Percentiles rank a stretch among this genome's conserved stretches.
These are phyloP conservation scores for Sycophila texana DNA, from an alignment of 2,888 invertebrate species.

Conservation along the genomic window DNA sequence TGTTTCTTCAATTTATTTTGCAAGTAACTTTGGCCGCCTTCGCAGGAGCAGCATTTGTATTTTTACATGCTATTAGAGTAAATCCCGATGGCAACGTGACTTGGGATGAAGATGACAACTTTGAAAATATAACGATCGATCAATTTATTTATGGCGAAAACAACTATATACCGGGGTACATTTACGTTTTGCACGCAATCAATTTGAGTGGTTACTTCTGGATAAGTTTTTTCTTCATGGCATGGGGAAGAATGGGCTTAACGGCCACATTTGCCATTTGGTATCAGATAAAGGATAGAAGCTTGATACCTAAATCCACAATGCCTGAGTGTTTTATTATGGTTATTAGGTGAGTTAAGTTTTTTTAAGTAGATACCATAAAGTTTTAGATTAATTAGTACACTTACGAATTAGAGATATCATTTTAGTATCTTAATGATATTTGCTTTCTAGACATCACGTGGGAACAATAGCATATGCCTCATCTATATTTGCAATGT, in stretches of 20 bases:
- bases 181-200: constrained; percentile 25
- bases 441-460: constrained; percentile 24
- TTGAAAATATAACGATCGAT: not conserved
- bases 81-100: not conserved
- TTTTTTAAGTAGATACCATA: not conserved
- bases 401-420: not conserved
- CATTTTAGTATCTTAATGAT: not conserved
- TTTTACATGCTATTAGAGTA: constrained; percentile 2
- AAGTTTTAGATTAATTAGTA: too few species aligned
- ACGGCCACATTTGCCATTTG: constrained; percentile 42
- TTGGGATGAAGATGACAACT: not conserved
- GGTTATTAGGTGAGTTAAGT: constrained; percentile 22
- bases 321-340: not conserved
- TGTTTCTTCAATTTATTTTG: constrained; percentile 6
- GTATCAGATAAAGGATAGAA: constrained; percentile 34
- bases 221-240: constrained; percentile 24
- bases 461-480: constrained; percentile 36
- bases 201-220: constrained; percentile 31
- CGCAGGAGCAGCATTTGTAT: not conserved
- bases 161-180: not conserved
- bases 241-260: constrained; percentile 29
- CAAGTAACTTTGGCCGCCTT: not conserved
- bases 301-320: not conserved
- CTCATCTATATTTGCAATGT: not conserved
- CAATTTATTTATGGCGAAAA: not conserved